Conservation (phyloP, 1,140 invertebrate genomes). For the Papilio xuthus region DNA sequence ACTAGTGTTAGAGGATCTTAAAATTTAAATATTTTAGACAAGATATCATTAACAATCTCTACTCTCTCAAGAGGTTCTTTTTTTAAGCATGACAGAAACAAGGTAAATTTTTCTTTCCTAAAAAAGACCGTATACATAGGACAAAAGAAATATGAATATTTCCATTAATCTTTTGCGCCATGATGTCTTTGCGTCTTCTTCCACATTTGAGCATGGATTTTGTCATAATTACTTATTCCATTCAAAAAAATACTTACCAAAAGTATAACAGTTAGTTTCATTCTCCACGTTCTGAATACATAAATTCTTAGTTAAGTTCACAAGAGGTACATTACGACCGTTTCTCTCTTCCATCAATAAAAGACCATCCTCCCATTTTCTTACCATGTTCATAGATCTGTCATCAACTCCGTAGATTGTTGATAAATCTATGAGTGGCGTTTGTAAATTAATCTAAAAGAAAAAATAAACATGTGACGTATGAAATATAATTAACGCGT, state of each 20-base stretch:
- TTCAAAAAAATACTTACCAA: slow-evolving; percentile 49
- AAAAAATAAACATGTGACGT: neutral
- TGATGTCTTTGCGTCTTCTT: neutral
- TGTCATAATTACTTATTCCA: neutral
- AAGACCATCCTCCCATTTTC: slow-evolving; percentile 53
- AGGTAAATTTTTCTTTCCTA: too few species aligned
- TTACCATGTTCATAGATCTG: slow-evolving; percentile 44
- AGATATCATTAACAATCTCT: neutral
- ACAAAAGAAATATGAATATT: too few species aligned
- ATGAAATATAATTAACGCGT: too few species aligned
- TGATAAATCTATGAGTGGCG: slow-evolving; percentile 62
- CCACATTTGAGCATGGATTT: neutral
- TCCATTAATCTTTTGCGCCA: too few species aligned
- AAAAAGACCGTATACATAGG: too few species aligned
- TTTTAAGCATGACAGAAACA: too few species aligned
- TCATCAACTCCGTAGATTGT: slow-evolving; percentile 62
- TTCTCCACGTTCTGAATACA: slow-evolving; percentile 52
- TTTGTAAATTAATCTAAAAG: slow-evolving; percentile 66
- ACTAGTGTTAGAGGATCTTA: too few species aligned
- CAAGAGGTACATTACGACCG: slow-evolving; percentile 47
- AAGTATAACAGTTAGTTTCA: slow-evolving; percentile 54
- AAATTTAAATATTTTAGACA: too few species aligned
- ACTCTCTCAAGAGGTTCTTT: neutral
- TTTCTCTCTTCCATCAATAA: slow-evolving; percentile 53
- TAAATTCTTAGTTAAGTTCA: slow-evolving; percentile 42